Conservation (phyloP, 2,797 vertebrate species). For the Eulemur mongoz region DNA sequence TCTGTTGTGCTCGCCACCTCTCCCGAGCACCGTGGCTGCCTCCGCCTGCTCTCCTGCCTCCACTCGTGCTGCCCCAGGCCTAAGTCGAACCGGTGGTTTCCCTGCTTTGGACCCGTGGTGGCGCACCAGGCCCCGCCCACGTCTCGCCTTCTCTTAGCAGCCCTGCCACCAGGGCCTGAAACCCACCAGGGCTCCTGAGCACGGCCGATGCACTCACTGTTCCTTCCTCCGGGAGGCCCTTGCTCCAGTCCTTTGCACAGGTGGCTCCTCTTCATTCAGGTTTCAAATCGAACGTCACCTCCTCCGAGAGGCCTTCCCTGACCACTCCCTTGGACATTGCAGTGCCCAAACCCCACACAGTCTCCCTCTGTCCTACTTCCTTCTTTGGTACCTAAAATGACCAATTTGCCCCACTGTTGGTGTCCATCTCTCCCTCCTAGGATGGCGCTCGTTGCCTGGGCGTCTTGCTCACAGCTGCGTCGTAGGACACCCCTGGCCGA, state of each 20-base stretch:
- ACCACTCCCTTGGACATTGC: rapidly evolving
- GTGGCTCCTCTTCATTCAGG: neutral
- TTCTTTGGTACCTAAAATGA: neutral
- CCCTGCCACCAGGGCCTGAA: neutral
- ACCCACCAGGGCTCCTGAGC: neutral
- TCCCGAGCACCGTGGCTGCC: neutral
- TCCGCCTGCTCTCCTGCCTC: neutral
- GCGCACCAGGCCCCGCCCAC: neutral
- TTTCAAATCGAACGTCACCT: neutral
- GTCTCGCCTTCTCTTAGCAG: rapidly evolving
- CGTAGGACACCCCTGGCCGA: neutral
- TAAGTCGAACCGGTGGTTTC: neutral
- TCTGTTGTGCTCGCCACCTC: rapidly evolving
- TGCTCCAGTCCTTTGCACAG: neutral
- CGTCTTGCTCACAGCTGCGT: neutral
- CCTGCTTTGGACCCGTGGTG: neutral
- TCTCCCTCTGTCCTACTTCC: neutral
- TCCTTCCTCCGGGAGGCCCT: neutral
- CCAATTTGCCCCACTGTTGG: neutral
- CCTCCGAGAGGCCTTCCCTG: neutral
- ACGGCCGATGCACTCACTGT: rapidly evolving
- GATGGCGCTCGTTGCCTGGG: neutral
- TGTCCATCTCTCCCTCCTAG: neutral
- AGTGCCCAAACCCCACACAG: neutral
- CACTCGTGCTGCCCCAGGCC: neutral